Evolutionary conservation across 2,888 invertebrate species (phyloP), one percentile per base, ranked within the genome.

Genomic region (Suillia variegata): DNA sequence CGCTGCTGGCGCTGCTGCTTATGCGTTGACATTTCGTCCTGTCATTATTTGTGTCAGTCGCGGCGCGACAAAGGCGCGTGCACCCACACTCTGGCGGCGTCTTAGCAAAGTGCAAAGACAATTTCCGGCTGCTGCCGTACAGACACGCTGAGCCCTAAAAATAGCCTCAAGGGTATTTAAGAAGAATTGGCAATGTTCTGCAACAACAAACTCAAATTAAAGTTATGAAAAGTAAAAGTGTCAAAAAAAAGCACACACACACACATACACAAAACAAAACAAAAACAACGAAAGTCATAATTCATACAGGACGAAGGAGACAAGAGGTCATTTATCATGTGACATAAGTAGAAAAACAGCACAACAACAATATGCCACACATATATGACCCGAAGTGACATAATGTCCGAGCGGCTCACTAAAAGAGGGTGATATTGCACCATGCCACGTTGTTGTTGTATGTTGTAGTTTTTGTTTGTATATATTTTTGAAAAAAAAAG

Each of bases 1-100:
- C n/a, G n/a, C n/a, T n/a, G n/a, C n/a, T n/a, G n/a, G n/a, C n/a
- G n/a, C 71, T 73, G 73, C 74, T 70, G 69, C 67, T 75, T 75
- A 73, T 74, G 73, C 71, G 75, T 73, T 75, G 76, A 71, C 74
- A 75, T 68, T 71, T 62, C 67, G 52, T 34, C 47, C 56, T 56
- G 49, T 58, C 53, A 56, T 57, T 48, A 52, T 56, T 57, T 31
- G 22, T 49, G 47, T 33, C 67, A 72, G 70, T 70, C 69, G 67
- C 63, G 62, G 60, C 17, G 63, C 56, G 54, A 55, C 22, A 58
- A 42, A 22, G 63, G 48, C 71, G 75, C 74, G 77, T 73, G 77
- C 74, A 63, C 64, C 56, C 67, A 71, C 69, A 74, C 73, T 70
- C 66, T 62, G 62, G 62, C 65, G 63, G 66, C 70, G 65, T 62